Evolutionary conservation across 2,888 invertebrate species (phyloP).

Genomic region (Cristatella mucedo): DNA sequence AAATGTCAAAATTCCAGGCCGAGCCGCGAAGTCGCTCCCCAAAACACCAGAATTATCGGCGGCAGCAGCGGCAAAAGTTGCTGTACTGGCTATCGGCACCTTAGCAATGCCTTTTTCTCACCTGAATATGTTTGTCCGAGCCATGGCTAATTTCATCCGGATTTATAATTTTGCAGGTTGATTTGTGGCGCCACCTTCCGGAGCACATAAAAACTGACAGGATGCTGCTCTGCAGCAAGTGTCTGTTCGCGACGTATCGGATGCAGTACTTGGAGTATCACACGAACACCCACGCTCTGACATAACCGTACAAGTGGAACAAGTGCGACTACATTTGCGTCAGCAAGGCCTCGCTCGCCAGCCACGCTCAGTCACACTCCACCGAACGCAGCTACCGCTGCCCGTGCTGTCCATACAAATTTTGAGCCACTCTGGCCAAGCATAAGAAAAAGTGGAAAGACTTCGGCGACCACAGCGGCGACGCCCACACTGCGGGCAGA

Average conservation of each 20-base stretch:
- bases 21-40: no score
- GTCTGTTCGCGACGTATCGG: conserved; percentile 93
- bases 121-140: no score
- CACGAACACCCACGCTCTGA: conserved; percentile 77
- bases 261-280: conserved; percentile 98
- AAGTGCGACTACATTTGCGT: conserved; percentile 50
- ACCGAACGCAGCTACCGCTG: conserved; percentile 78
- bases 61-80: no score
- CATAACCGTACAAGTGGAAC: conserved; percentile 83
- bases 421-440: conserved; percentile 87
- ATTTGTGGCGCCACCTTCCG: conserved; percentile 80
- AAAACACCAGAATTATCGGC: no score
- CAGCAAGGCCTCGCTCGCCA: conserved; percentile 71
- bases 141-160: no score
- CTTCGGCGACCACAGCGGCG: no score
- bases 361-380: conserved; percentile 82
- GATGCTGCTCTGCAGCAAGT: conserved; percentile 70
- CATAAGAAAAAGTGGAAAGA: conserved; percentile 83
- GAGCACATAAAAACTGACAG: conserved; percentile 83
- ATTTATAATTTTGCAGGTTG: conserved; percentile 47
- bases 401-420: conserved; percentile 80
- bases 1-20: no score
- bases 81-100: no score
- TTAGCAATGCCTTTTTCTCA: no score
- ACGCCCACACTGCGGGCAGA: no score